phyloP scores from a whole-genome alignment of 2,888 invertebrate species.

The Chromoteleia sp. region DNA sequence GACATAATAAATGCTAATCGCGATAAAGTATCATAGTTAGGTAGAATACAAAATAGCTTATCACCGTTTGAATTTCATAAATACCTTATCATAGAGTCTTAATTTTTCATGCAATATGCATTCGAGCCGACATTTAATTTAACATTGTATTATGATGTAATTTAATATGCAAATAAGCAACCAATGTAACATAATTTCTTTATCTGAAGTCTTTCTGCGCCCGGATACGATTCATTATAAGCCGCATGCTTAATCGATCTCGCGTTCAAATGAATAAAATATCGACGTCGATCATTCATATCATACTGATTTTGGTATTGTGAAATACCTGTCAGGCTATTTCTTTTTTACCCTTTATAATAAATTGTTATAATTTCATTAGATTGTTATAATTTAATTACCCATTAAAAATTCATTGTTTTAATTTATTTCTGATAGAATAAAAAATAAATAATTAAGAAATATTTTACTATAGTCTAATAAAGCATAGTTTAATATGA shows the following conservation, averaged over 20 bases:
- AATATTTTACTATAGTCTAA: too few species aligned
- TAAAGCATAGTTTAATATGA: too few species aligned
- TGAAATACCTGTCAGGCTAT: slow-evolving; percentile 13
- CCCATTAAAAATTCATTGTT: too few species aligned
- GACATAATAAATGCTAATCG: slow-evolving; percentile 12
- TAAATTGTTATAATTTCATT: background rate
- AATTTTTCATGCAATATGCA: slow-evolving; percentile 30
- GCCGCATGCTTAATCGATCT: slow-evolving; percentile 54
- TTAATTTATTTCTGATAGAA: too few species aligned
- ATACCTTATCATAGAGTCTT: slow-evolving; percentile 34
- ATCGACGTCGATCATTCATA: slow-evolving; percentile 40
- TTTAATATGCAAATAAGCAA: slow-evolving; percentile 30
- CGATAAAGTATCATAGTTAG: background rate
- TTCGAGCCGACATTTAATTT: slow-evolving; percentile 6
- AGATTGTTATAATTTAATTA: background rate
- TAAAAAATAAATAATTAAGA: too few species aligned
- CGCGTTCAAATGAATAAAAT: slow-evolving; percentile 54
- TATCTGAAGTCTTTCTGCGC: slow-evolving; percentile 43
- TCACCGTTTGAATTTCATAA: slow-evolving; percentile 41
- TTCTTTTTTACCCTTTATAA: slow-evolving; percentile 4
- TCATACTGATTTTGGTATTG: slow-evolving; percentile 48
- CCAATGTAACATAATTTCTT: slow-evolving; percentile 37
- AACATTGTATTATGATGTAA: slow-evolving; percentile 1
- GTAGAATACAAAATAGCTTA: slow-evolving; percentile 15
- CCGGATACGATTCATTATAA: slow-evolving; percentile 50